Evolutionary conservation across 2,113 vertebrate genomes (phyloP), one percentile per base, ranked within the genome.

Genomic region (Anser cygnoides): DNA sequence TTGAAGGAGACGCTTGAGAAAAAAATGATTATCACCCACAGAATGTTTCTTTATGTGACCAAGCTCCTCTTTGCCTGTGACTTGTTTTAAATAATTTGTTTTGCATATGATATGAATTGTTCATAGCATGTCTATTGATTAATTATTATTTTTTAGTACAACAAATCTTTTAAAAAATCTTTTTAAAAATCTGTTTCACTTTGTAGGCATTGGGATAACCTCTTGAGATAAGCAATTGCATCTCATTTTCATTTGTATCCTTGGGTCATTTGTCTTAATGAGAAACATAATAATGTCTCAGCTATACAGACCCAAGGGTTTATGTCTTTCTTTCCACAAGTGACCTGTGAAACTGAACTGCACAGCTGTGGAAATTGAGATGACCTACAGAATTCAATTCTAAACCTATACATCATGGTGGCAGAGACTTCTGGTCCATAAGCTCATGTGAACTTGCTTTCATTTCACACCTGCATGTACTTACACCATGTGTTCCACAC

Each of bases 361-460:
- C 35, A 68, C 10, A 23, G 37, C 54, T 82, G 61, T 57, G 86
- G 75, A 95, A 88, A 81, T 65, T 88, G 57, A 90, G 17, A 81
- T 84, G 50, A 94, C 92, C 83, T 93, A 77, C 52, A 94, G 63
- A 88, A 59, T 91, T 93, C 33, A 71, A 5, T 77, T 74, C 29
- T 90, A 88, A 90, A 84, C 39, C 68, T 80, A 49, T 95, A 77
- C 68, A 84, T 93, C 88, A 75, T 6, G 14, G 19, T 72, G 68
- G 6, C 57, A 90, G 87, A 92, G 52, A 39, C 33, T 90, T 93
- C 65, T 95, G 65, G 46, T 89, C 88, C 92, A 95, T 89, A 93
- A 84, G 2, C 43, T 89, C 11, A n/a, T 66, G 54, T 73, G 65
- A 93, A 90, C 49, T 61, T 84, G 2, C 75, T 86, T 90, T 57